A percentile compares a stretch with the other conserved stretches of the same genome.
Evolutionary conservation across 2,113 vertebrate genomes (phyloP).

Genomic region (Aix galericulata): DNA sequence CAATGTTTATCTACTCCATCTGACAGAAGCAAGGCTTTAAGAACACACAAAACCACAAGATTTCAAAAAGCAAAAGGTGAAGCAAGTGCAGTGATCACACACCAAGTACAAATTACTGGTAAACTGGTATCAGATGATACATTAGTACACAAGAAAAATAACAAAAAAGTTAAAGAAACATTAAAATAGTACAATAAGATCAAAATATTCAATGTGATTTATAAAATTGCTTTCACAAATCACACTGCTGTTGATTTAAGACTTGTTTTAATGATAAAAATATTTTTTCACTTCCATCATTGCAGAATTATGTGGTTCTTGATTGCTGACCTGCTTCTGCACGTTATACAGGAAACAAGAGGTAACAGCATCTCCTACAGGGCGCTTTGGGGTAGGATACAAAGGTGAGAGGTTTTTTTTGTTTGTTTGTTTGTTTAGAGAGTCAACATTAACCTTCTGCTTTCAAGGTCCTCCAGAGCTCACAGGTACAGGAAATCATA

Average conservation of each 20-base stretch:
- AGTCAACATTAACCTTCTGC: neutral
- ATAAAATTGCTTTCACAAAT: neutral
- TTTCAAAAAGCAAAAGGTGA: neutral
- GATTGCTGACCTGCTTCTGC: constrained; percentile 39
- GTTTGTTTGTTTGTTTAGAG: neutral
- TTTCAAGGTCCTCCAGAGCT: neutral
- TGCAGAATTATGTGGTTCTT: neutral
- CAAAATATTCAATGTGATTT: neutral
- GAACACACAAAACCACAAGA: neutral
- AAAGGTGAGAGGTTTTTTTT: neutral
- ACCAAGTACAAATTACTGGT: neutral
- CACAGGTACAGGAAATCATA: neutral
- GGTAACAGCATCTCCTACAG: neutral
- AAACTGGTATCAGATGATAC: neutral
- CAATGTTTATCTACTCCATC: neutral
- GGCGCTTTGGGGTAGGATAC: neutral
- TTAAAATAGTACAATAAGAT: neutral
- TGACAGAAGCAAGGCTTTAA: neutral
- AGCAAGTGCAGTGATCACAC: neutral
- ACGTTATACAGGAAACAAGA: neutral
- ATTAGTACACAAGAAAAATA: neutral
- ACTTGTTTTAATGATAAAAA: neutral
- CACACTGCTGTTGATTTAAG: neutral
- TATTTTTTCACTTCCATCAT: neutral
- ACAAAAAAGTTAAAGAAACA: neutral